Conservation (phyloP, 2,797 vertebrate species). For the Rhyacichthys aspro region DNA sequence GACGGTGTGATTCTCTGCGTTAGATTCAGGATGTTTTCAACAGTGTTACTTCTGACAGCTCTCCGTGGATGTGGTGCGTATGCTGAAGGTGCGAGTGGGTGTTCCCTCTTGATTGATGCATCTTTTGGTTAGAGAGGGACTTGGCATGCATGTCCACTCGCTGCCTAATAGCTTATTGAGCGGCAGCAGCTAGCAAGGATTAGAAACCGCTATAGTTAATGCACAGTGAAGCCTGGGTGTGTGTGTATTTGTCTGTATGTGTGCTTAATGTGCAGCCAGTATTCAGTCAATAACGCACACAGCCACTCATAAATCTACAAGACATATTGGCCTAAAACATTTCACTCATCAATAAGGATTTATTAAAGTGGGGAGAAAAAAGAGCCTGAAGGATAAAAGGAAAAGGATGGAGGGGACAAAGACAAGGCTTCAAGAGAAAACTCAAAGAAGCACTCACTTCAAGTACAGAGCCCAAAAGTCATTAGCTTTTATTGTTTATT, state of each 20-base stretch:
- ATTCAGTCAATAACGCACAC: slow-evolving; percentile 61
- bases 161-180: slow-evolving; percentile 84
- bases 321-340: slow-evolving; percentile 75
- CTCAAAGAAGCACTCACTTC: slow-evolving; percentile 10
- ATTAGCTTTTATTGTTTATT: slow-evolving; percentile 7
- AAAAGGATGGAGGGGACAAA: neutral
- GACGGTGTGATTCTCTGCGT: too few relatives aligned
- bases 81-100: slow-evolving; percentile 34
- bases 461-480: slow-evolving; percentile 17
- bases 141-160: slow-evolving; percentile 79
- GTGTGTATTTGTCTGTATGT: slow-evolving; percentile 25
- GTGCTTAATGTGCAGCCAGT: slow-evolving; percentile 68
- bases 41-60: neutral
- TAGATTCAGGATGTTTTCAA: too few relatives aligned
- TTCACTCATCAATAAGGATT: slow-evolving; percentile 74
- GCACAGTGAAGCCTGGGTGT: slow-evolving; percentile 22
- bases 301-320: slow-evolving; percentile 68
- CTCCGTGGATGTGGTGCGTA: neutral
- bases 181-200: slow-evolving; percentile 73
- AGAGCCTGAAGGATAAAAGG: neutral
- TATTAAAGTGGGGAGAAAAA: slow-evolving; percentile 67
- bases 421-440: slow-evolving; percentile 12
- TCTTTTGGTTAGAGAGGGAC: slow-evolving; percentile 61
- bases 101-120: slow-evolving; percentile 73
- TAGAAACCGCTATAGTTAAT: slow-evolving; percentile 76